These are phyloP conservation scores for Tamandua tetradactyla DNA, from an alignment of 2,797 vertebrate species.

Conservation along the genomic window DNA sequence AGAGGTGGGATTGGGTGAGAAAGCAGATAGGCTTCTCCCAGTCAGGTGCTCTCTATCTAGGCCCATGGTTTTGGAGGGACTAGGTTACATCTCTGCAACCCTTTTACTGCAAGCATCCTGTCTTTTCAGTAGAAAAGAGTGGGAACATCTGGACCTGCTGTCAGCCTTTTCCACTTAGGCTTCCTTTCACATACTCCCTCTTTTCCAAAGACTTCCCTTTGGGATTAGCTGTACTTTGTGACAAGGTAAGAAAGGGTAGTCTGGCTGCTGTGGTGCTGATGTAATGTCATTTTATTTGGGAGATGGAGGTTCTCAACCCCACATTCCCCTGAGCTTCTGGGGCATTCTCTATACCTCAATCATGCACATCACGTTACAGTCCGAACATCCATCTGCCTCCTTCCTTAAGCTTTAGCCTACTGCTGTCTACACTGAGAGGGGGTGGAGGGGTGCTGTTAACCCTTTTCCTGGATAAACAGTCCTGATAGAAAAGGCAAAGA, in stretches of 20 bases:
- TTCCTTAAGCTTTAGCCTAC: background rate
- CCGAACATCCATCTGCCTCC: background rate
- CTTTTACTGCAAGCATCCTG: background rate
- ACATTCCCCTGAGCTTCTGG: background rate
- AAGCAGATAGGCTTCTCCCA: background rate
- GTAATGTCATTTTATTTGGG: constrained; percentile 57
- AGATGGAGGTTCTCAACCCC: background rate
- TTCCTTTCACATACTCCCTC: background rate
- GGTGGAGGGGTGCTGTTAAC: background rate
- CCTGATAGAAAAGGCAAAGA: constrained; percentile 18
- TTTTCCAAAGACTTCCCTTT: constrained; percentile 25
- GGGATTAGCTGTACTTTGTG: constrained; percentile 54
- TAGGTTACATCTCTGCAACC: background rate
- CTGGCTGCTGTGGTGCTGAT: background rate
- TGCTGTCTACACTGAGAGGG: background rate
- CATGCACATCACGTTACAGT: background rate
- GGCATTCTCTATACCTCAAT: background rate
- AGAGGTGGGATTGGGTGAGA: background rate
- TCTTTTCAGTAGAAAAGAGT: background rate
- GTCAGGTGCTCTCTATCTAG: background rate
- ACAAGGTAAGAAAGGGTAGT: background rate
- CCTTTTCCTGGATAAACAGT: background rate
- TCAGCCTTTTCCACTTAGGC: background rate
- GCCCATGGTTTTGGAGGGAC: background rate
- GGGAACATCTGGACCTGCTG: background rate